A percentile compares a stretch with the other conserved stretches of the same genome.
Conservation (phyloP, 2,888 invertebrate species). For the Steromphala cineraria region DNA sequence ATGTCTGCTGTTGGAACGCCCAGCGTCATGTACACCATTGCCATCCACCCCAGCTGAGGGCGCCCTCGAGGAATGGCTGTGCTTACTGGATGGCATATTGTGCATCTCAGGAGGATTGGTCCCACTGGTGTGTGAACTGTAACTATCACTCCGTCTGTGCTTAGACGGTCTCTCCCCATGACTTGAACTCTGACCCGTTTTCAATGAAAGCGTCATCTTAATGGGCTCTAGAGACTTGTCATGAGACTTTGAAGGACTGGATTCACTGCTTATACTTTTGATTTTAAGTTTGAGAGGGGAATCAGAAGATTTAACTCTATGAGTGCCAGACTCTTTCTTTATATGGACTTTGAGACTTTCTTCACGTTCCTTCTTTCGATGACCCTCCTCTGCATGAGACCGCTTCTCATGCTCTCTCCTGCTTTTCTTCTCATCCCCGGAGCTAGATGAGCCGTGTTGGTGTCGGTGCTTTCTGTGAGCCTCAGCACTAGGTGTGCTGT, state of each 20-base stretch:
- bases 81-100: background rate
- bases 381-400: background rate
- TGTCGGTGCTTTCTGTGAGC: conserved; percentile 24
- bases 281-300: conserved; percentile 60
- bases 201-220: conserved; percentile 14
- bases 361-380: conserved; percentile 27
- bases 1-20: conserved; percentile 26
- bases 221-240: background rate
- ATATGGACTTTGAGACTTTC: background rate
- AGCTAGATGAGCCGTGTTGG: conserved; percentile 15
- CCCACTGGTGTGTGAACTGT: background rate
- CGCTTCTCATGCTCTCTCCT: conserved; percentile 20
- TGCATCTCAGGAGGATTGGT: background rate
- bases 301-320: conserved; percentile 17
- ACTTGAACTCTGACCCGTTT: conserved; percentile 7
- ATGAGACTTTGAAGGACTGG: background rate
- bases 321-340: conserved; percentile 13
- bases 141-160: conserved; percentile 23
- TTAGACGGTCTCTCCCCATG: conserved; percentile 22
- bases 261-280: conserved; percentile 35
- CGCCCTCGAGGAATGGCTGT: background rate
- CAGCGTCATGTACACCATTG: background rate
- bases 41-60: conserved; percentile 8
- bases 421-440: conserved; percentile 9
- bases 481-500: background rate